Evolutionary conservation across 2,797 vertebrate species (phyloP), one percentile per base, ranked within the genome.

Genomic region (Aldrovandia affinis): DNA sequence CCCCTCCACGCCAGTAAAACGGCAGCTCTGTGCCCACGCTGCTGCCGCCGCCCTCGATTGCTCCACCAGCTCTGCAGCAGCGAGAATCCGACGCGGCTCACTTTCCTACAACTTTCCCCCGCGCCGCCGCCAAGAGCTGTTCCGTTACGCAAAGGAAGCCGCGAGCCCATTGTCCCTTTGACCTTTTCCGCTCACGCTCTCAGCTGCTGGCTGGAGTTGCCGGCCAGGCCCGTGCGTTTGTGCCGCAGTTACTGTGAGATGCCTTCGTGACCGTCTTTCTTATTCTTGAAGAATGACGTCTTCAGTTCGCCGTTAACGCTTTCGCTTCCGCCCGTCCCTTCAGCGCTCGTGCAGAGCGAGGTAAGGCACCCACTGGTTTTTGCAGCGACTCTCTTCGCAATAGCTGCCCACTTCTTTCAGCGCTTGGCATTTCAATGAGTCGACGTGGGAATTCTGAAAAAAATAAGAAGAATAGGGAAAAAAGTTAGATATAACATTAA

Each of bases 301-400:
- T 90, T 65, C 39, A 81, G 83, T 84, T 86, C 83, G 50, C 85
- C 87, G 86, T 78, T 87, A 86, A 91, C 85, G 86, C 55, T 44
- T 81, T 80, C 90, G 70, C 88, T 85, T 77, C 82, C 50, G 87
- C 83, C 54, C 54, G 18, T 9, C 85, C 15, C 55, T 86, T 98
- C 97, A 98, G 89, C 97, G 95, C 28, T 97, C 96, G 88, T 95
- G 95, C 87, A 99, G 95, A 1, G 95, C 88, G 80, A 99, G 92
- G 7, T 82, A 95, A 0, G 98, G 98, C 0, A 98, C 96, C 98
- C 98, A 98, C 88, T 97, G 97, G 91, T 98, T 97, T 80, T 91
- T 92, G 84, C 95, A 95, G 2, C 97, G 95, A 87, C 97, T 97
- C 88, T 99, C 97, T 10, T 96, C 92, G 0, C 98, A 99, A 89